Percentiles rank a stretch among this genome's conserved stretches.
Conservation (phyloP, 1,140 invertebrate species). For the Philotrypesis tridentata region DNA sequence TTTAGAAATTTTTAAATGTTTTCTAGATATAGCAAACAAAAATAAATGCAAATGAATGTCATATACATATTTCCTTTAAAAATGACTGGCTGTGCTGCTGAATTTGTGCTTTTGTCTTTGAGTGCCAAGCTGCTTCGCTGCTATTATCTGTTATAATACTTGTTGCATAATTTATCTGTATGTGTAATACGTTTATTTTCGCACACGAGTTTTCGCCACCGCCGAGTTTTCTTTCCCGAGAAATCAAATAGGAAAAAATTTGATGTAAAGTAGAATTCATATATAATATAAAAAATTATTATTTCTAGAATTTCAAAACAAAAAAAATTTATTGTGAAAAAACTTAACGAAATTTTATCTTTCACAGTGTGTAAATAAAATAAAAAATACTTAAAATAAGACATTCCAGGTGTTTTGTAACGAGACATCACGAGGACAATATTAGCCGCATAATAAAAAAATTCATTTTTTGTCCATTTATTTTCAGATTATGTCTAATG, state of each 20-base stretch:
- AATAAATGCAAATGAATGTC: constrained; percentile 8
- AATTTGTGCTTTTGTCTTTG: constrained; percentile 41
- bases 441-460: no score
- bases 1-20: background rate
- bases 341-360: constrained; percentile 20
- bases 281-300: background rate
- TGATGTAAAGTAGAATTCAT: background rate
- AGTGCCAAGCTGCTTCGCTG: constrained; percentile 43
- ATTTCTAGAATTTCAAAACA: background rate
- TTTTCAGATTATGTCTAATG: constrained; percentile 47
- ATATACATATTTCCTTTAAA: background rate
- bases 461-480: background rate
- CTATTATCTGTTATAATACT: constrained; percentile 15
- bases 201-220: background rate
- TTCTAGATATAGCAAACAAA: background rate
- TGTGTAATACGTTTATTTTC: constrained; percentile 1
- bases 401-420: constrained; percentile 36
- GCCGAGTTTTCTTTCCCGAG: background rate
- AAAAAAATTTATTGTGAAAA: background rate
- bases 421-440: constrained; percentile 7
- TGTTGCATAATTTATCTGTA: constrained; percentile 11
- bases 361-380: constrained; percentile 3
- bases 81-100: constrained; percentile 21
- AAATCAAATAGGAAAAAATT: background rate
- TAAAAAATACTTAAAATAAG: background rate